Base-by-base conservation (phyloP, 2,888 invertebrate genomes). In the Pheosia gnoma region DNA sequence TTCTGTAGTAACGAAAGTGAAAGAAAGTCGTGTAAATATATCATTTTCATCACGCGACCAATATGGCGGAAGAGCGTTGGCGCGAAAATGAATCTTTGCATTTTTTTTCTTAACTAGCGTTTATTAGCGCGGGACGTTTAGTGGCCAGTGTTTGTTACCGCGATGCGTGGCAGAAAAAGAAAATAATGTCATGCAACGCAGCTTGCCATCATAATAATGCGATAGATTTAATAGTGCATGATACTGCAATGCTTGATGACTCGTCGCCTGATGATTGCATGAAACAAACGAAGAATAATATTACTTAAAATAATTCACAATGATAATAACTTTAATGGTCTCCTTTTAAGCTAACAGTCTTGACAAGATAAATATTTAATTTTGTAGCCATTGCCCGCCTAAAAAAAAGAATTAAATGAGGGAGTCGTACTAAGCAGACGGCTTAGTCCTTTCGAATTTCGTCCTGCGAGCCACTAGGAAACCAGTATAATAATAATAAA, bases 1-100 rank as follows among this genome's bases (percentile, higher is more conserved):
- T 86, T 85, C 85, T 87, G 85, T 67, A 89, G 85, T 67, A 89
- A 89, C 80, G 90, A 92, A 92, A 92, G 92, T 88, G 88, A 90
- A 90, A 78, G 92, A 91, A 91, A 91, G 90, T 85, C 84, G 78
- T 77, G 79, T 86, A 86, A 83, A 91, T 90, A 89, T 91, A 89
- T 91, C 89, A 91, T 90, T 88, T 91, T 91, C 88, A 91, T 91
- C 92, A 92, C 92, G 92, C 92, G 88, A 91, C 75, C 83, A 85
- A 76, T 80, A 87, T 88, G 83, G 90, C 91, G 92, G 91, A 92
- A 91, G 90, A 71, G 41, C 51, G 81, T 87, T 86, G 86, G 88
- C 88, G 90, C 88, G 87, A 90, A 91, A 90, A 84, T 83, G 90
- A 90, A 92, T 92, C 91, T 91, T 86, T 78, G 83, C 25, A 25